Conservation (phyloP, 2,797 vertebrate species). For the Oreochromis grahami region DNA sequence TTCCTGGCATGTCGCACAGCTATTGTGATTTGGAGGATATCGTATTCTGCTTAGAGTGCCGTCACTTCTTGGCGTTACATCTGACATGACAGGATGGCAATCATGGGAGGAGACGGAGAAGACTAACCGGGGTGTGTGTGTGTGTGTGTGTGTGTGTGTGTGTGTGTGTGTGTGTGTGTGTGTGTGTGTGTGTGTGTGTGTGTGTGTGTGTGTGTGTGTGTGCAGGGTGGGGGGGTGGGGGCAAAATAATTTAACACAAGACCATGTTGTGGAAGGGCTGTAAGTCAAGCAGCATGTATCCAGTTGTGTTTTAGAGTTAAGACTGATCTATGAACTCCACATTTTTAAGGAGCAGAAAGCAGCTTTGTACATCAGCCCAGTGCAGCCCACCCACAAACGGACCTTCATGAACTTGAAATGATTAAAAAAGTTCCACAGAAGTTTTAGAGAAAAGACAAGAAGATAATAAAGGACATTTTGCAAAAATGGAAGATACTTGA, state of each 20-base stretch:
- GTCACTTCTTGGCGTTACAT: conserved; percentile 31
- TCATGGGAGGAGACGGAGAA: neutral
- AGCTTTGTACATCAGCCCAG: neutral
- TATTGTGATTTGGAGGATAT: conserved; percentile 35
- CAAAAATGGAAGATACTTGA: neutral
- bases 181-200: neutral
- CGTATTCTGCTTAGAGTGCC: conserved; percentile 19
- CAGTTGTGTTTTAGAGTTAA: neutral
- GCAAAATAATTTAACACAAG: neutral
- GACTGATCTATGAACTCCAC: neutral
- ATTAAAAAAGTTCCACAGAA: neutral
- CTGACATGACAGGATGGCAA: conserved; percentile 26
- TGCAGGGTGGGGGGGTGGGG: too few relatives aligned
- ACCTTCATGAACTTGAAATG: neutral
- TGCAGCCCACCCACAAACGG: neutral
- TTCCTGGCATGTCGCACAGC: conserved; percentile 22
- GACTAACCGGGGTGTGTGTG: neutral
- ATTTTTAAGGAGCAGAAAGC: neutral
- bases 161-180: neutral
- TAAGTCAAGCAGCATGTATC: neutral
- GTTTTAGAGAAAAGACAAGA: neutral
- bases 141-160: neutral
- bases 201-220: neutral
- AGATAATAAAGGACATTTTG: neutral
- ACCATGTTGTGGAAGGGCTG: neutral